Evolutionary conservation across 2,797 vertebrate species (phyloP).

Genomic region (Gobio occitaniae): DNA sequence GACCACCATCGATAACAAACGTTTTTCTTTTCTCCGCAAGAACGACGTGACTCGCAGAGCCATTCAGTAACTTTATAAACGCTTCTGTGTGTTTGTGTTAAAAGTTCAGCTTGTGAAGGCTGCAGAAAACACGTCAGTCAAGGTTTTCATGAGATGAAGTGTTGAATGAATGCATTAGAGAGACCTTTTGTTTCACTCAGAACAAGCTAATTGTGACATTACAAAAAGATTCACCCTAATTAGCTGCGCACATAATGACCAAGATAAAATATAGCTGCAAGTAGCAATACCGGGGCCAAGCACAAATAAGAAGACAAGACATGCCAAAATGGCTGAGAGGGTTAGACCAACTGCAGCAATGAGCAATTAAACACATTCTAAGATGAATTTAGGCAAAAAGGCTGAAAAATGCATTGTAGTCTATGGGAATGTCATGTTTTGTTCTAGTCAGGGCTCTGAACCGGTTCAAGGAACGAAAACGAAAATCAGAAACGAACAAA

Average conservation of each 20-base stretch:
- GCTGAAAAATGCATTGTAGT: too few relatives aligned
- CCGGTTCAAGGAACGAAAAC: too few relatives aligned
- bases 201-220: too few relatives aligned
- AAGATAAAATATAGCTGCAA: background rate
- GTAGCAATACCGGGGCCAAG: too few relatives aligned
- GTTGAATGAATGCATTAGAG: background rate
- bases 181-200: background rate
- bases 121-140: background rate
- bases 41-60: background rate
- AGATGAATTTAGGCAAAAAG: too few relatives aligned
- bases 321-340: too few relatives aligned
- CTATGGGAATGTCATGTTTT: too few relatives aligned
- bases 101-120: background rate
- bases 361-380: too few relatives aligned
- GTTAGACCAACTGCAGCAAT: too few relatives aligned
- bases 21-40: background rate
- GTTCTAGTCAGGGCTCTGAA: too few relatives aligned
- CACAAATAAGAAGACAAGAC: too few relatives aligned
- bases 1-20: background rate
- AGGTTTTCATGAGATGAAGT: background rate
- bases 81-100: background rate
- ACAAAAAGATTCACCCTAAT: background rate
- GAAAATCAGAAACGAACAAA: too few relatives aligned
- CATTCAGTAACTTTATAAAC: conserved; percentile 51
- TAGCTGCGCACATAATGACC: background rate